phyloP scores from a whole-genome alignment of 1,140 invertebrate species.

The Wasmannia auropunctata region DNA sequence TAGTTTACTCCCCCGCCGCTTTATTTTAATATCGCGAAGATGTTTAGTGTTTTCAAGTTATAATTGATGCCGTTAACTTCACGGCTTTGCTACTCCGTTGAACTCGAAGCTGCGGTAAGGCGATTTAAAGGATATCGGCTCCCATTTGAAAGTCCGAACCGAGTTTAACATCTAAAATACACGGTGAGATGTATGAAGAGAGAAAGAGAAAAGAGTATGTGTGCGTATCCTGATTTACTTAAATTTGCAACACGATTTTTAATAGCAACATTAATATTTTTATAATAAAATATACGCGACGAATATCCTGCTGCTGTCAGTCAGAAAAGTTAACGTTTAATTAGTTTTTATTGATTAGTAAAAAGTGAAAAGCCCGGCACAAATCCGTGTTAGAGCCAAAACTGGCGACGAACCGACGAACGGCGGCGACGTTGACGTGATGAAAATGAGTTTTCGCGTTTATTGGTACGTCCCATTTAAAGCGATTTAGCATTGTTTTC shows the following conservation, averaged over 20 bases:
- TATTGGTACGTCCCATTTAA: neutral
- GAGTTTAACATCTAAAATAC: conserved; percentile 26
- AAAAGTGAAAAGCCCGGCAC: neutral
- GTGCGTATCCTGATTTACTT: neutral
- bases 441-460: neutral
- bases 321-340: neutral
- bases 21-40: conserved; percentile 14
- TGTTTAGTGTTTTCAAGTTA: conserved; percentile 28
- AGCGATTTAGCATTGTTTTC: conserved; percentile 22
- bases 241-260: neutral
- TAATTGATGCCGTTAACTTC: conserved; percentile 41
- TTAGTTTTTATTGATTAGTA: neutral
- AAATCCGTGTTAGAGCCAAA: neutral
- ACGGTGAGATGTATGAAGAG: neutral
- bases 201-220: too few relatives aligned
- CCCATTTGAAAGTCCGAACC: conserved; percentile 17
- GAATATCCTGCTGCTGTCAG: neutral
- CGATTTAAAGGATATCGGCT: conserved; percentile 24
- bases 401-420: too few relatives aligned
- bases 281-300: neutral
- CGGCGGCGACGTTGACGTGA: neutral
- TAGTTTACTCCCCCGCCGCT: neutral
- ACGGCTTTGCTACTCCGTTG: conserved; percentile 12
- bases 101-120: conserved; percentile 26
- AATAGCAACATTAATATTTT: neutral